These are phyloP conservation scores for Platyscapa corneri DNA, from an alignment of 1,140 invertebrate species.

Conservation along the genomic window DNA sequence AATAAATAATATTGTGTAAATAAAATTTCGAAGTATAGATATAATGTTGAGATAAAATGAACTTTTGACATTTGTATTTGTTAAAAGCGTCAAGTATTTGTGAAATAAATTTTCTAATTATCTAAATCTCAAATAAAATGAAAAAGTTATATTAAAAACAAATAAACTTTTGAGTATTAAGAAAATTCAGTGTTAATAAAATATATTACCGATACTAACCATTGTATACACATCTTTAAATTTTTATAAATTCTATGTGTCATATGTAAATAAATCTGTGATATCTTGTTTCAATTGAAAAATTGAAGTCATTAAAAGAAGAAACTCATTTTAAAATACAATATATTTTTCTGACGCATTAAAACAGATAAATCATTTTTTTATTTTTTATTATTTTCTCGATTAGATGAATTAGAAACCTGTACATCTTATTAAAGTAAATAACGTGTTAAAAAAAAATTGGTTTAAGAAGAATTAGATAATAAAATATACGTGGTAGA, in stretches of 20 bases:
- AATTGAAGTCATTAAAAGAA: too few relatives aligned
- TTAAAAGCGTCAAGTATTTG: background rate
- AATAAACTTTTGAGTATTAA: background rate
- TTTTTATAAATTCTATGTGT: too few relatives aligned
- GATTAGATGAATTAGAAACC: too few relatives aligned
- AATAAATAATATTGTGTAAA: background rate
- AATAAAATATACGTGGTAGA: slow-evolving; percentile 8
- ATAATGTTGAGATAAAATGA: background rate
- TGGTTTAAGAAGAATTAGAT: slow-evolving; percentile 26
- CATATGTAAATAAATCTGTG: too few relatives aligned
- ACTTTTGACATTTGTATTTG: background rate
- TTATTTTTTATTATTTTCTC: background rate
- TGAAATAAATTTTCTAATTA: slow-evolving; percentile 5
- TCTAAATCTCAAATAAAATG: background rate
- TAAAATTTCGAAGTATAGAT: background rate
- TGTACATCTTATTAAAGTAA: slow-evolving; percentile 13
- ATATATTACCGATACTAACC: background rate
- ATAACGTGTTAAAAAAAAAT: background rate
- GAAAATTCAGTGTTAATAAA: background rate
- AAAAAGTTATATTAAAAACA: background rate
- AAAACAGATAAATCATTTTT: too few relatives aligned
- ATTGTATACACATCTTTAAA: too few relatives aligned
- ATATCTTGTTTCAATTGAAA: background rate
- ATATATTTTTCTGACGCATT: too few relatives aligned
- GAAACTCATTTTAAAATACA: too few relatives aligned